Percentiles rank a stretch among this genome's conserved stretches.
phyloP scores from a whole-genome alignment of 1,140 invertebrate genomes.

The Luehdorfia chinensis region DNA sequence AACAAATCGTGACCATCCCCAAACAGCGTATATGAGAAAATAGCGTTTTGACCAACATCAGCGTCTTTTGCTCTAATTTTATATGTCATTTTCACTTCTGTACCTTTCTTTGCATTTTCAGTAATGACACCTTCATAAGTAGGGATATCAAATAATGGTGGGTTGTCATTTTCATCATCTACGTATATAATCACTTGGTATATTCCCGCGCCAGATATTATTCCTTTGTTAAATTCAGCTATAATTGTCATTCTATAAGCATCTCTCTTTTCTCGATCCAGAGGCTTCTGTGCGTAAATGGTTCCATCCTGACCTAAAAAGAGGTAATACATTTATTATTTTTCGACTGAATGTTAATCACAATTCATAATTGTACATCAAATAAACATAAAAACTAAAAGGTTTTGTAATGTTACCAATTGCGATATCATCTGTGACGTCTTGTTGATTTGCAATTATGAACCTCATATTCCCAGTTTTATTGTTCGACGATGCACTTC shows the following conservation, averaged over 20 bases:
- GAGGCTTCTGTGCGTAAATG: conserved; percentile 84
- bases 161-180: conserved; percentile 94
- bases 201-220: conserved; percentile 82
- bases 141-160: conserved; percentile 86
- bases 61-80: conserved; percentile 84
- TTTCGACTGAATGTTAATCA: conserved; percentile 5
- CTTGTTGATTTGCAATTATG: conserved; percentile 87
- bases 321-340: background rate
- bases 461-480: conserved; percentile 79
- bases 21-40: conserved; percentile 84
- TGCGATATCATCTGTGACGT: conserved; percentile 85
- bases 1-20: conserved; percentile 88
- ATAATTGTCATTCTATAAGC: conserved; percentile 89
- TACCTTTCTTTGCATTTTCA: conserved; percentile 87
- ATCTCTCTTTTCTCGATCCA: conserved; percentile 87
- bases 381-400: no score
- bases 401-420: no score
- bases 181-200: conserved; percentile 89
- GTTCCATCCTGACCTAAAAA: conserved; percentile 83
- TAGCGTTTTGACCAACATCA: conserved; percentile 87
- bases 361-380: no score
- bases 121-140: conserved; percentile 87
- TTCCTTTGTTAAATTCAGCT: conserved; percentile 83
- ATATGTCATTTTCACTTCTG: conserved; percentile 83
- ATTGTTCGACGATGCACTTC: conserved; percentile 52